phyloP scores from a whole-genome alignment of 2,888 invertebrate species.

The Teleogryllus oceanicus region DNA sequence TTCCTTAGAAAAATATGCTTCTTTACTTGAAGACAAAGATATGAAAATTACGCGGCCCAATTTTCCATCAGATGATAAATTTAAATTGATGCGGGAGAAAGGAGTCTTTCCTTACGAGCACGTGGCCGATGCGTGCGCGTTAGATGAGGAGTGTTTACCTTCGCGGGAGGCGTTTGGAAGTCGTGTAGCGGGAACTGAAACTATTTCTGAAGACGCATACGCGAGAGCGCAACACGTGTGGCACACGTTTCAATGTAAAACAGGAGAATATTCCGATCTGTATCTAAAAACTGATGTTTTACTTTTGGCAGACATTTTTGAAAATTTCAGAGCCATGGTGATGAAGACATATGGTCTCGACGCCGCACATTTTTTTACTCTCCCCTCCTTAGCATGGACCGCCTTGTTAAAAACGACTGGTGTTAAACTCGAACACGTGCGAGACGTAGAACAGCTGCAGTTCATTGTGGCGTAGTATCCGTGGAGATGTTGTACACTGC shows the following conservation, averaged over 20 bases:
- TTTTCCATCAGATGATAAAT: background rate
- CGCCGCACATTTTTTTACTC: conserved; percentile 12
- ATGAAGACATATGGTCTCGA: conserved; percentile 24
- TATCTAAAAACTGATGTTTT: background rate
- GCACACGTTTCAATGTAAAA: background rate
- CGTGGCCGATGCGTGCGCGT: conserved; percentile 3
- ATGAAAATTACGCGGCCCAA: background rate
- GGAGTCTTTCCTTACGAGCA: conserved; percentile 28
- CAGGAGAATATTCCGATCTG: background rate
- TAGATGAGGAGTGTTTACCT: background rate
- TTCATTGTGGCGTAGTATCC: background rate
- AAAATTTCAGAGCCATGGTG: background rate
- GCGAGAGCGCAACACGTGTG: conserved; percentile 20
- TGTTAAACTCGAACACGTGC: conserved; percentile 21
- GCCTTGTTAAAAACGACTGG: background rate
- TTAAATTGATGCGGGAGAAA: background rate
- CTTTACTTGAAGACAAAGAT: background rate
- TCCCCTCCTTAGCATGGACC: background rate
- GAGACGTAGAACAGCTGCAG: conserved; percentile 19
- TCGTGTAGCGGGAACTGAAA: background rate
- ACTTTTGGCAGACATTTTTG: background rate
- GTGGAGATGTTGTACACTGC: too few species aligned
- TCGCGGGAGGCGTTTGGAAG: conserved; percentile 23
- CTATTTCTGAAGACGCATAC: conserved; percentile 24
- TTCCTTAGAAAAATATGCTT: background rate